Base-by-base conservation (phyloP, 2,888 invertebrate species). In the Zonitis immaculata region DNA sequence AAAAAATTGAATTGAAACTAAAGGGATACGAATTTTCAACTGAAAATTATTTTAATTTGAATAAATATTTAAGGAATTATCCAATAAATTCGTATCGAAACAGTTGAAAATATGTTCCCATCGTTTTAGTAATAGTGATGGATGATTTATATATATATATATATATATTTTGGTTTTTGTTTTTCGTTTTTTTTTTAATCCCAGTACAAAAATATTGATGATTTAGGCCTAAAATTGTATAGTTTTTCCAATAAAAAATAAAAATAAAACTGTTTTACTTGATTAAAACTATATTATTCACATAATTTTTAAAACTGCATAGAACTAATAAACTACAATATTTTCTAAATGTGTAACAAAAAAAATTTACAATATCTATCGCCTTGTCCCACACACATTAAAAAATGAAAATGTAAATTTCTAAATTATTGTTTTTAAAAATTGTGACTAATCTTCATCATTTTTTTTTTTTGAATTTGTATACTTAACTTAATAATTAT, bases 191-290 rank as follows among this genome's bases (percentile, higher is more conserved):
- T 14, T 32, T 32, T 32, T 14, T 32, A 7, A 32, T 14, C 6
- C 14, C 25, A 25, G 7, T 32, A 32, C 32, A 32, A 32, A 14
- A 32, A 32, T 32, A 32, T 32, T 14, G 32, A 32, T 27, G n/a
- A n/a, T n/a, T 46, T 51, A 51, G 51, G 51, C 51, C 51, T 51
- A 32, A n/a, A 28, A n/a, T 28, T n/a, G n/a, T n/a, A n/a, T n/a
- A 11, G 32, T 32, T 32, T 32, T 25, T 25, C 26, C 32, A 51
- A 39, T 45, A 51, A 27, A 26, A 50, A 50, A 12, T 8, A 50
- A 27, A 50, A 18, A 26, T 16, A 22, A 51, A 51, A 42, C 45
- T 42, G 26, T 32, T 50, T 44, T 50, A 49, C 49, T 28, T 43
- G 49, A 18, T 32, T 32, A 32, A 27, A 49, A 46, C 42, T 46